Conservation (phyloP, 1,140 invertebrate genomes). For the Helicoverpa zea region DNA sequence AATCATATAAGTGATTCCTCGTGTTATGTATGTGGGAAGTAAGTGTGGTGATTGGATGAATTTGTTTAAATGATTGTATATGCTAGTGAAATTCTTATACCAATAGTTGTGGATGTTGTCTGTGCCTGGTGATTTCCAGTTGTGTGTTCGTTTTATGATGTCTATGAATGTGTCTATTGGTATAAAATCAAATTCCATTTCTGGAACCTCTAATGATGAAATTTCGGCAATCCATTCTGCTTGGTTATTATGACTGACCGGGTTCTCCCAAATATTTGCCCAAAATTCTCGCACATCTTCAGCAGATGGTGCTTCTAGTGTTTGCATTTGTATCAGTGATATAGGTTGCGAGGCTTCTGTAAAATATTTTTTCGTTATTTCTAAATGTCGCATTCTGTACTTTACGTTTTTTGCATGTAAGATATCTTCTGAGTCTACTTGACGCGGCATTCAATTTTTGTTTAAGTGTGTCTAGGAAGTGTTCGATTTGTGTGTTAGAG, state of each 20-base stretch:
- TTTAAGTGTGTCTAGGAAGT: constrained; percentile 1
- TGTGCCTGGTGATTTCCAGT: constrained; percentile 3
- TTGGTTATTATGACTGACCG: no score
- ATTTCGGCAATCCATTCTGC: no score
- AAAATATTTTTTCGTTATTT: no score
- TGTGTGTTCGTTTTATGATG: neutral
- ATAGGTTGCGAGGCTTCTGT: no score
- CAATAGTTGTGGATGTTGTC: constrained; percentile 1
- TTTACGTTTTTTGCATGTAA: constrained; percentile 5
- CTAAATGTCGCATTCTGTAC: neutral
- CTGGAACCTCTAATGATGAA: neutral
- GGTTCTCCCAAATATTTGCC: no score
- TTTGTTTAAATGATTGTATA: neutral
- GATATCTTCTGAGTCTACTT: neutral
- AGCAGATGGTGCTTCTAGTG: no score
- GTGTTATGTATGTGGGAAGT: neutral
- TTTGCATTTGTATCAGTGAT: no score
- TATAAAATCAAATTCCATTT: neutral
- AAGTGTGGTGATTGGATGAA: neutral
- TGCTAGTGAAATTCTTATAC: no score
- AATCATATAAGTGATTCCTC: neutral
- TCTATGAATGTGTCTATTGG: neutral
- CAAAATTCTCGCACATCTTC: no score
- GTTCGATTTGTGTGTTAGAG: neutral
- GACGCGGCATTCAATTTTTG: neutral